Base-by-base conservation (phyloP, 2,113 vertebrate species). In the Anthoscopus minutus region DNA sequence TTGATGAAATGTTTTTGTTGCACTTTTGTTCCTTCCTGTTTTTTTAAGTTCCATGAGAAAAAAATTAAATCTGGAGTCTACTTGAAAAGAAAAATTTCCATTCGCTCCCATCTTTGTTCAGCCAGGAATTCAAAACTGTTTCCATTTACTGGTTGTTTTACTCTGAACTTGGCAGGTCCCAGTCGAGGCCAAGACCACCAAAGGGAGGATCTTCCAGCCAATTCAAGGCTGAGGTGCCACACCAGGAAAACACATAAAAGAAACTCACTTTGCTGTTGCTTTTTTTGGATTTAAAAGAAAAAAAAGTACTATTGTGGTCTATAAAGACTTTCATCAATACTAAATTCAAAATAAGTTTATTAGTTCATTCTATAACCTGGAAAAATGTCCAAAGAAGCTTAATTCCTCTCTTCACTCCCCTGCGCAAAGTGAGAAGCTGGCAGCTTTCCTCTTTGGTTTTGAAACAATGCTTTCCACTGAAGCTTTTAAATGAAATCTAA, bases 401-500 rank as follows among this genome's bases (percentile, higher is more conserved):
- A 96, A 96, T 88, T 92, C 72, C 56, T 86, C 50, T 83, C 82
- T 71, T 91, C 40, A 60, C 53, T 94, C 51, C 80, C 80, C n/a
- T 5, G 33, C 90, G 91, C 76, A 90, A 92, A 74, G 58, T 0
- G 0, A 81, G 84, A 89, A 81, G 58, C 78, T 48, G 78, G 48
- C 80, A 93, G 64, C 64, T 57, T 86, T 91, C 4, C 38, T 66
- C 77, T 92, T 58, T 83, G 83, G n/a, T 95, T 96, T 92, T 84
- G 83, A 96, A 94, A 94, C 90, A 95, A 90, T 38, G 76, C 56
- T 76, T 95, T 94, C 72, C 90, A 97, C 69, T 50, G 76, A 93
- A 86, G 92, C 82, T 93, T 93, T 94, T 74, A 81, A 94, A 93
- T 47, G 57, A 86, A 93, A 90, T 54, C 71, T 86, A 96, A 95